Evolutionary conservation across 2,113 vertebrate genomes (phyloP).

Genomic region (Lamprologus callipterus): DNA sequence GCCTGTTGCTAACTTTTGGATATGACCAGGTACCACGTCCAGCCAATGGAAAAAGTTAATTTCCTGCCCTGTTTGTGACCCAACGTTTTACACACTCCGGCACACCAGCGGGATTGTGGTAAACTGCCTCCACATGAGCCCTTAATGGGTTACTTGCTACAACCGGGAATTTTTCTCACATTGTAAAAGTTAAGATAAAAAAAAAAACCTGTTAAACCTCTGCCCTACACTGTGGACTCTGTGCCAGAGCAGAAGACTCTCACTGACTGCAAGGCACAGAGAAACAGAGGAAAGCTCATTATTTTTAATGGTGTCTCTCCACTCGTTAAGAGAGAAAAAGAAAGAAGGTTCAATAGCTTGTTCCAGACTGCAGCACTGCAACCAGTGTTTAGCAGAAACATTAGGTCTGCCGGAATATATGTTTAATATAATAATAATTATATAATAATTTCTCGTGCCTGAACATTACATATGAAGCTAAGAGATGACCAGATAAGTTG

Average conservation of each 20-base stretch:
- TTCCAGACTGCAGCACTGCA: background rate
- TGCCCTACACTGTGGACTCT: constrained; percentile 25
- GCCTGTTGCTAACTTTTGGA: background rate
- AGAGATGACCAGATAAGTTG: background rate
- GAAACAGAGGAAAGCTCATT: constrained; percentile 55
- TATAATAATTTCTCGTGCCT: background rate
- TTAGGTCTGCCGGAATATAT: background rate
- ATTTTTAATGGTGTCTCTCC: constrained; percentile 55
- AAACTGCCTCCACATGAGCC: constrained; percentile 26
- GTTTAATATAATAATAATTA: too few species aligned
- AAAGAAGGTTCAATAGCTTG: background rate
- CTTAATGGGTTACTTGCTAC: constrained; percentile 27
- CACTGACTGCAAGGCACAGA: constrained; percentile 20
- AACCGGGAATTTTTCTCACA: constrained; percentile 48
- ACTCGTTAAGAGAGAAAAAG: background rate
- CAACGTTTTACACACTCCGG: constrained; percentile 1
- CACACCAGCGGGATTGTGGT: constrained; percentile 10
- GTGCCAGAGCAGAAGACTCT: constrained; percentile 38
- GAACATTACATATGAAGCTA: background rate
- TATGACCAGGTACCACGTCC: background rate
- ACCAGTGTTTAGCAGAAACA: background rate
- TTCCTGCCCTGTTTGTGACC: constrained; percentile 56
- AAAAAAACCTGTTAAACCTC: constrained; percentile 28
- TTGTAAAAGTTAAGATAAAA: constrained; percentile 37
- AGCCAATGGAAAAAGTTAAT: constrained; percentile 37